phyloP scores from a whole-genome alignment of 2,113 vertebrate genomes.

The Gymnogyps californianus region DNA sequence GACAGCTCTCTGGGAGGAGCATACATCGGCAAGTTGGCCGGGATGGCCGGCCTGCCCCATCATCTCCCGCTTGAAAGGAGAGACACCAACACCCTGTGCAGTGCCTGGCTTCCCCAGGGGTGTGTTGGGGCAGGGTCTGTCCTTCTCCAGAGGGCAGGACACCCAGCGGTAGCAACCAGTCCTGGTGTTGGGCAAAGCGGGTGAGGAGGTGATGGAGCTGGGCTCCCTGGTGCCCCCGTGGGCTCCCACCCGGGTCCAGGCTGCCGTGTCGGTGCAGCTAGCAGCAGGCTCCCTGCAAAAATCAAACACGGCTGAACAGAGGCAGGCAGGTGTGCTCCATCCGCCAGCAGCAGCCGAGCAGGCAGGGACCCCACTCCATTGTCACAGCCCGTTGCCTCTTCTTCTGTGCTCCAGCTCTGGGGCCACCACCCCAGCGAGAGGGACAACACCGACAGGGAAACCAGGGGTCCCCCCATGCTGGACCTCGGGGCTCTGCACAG shows the following conservation, averaged over 20 bases:
- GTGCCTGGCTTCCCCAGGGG: background rate
- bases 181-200: background rate
- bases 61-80: background rate
- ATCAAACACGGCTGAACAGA: background rate
- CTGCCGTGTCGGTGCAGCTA: background rate
- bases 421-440: background rate
- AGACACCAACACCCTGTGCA: fast-evolving
- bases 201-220: background rate
- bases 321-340: background rate
- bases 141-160: background rate
- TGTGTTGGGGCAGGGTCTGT: background rate
- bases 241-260: background rate
- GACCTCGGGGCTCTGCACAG: background rate
- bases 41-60: fast-evolving
- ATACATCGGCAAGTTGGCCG: fast-evolving
- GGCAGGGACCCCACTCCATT: background rate
- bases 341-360: background rate
- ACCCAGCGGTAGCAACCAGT: background rate
- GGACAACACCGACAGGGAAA: background rate
- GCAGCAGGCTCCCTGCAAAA: background rate
- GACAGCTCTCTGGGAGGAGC: background rate
- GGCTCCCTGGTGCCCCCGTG: fast-evolving
- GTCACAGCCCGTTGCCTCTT: background rate
- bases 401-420: background rate
- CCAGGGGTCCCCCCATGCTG: fast-evolving